phyloP scores from a whole-genome alignment of 2,113 vertebrate species.

The Rhabdomys dilectus region DNA sequence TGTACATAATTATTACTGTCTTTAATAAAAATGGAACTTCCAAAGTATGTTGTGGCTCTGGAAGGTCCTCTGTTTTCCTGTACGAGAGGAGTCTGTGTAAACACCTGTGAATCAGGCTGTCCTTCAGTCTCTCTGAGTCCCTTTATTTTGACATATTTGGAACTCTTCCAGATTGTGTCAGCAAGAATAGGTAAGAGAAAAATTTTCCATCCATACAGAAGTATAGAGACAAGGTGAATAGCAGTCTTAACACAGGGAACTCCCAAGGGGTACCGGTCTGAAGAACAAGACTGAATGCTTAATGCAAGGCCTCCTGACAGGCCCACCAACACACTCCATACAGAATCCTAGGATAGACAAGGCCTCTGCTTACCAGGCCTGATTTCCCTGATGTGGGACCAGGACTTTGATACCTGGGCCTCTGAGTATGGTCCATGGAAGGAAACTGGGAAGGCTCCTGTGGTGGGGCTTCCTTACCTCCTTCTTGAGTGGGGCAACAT shows the following conservation, averaged over 20 bases:
- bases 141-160: background rate
- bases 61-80: background rate
- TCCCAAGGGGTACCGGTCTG: background rate
- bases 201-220: background rate
- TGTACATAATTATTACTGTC: background rate
- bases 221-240: background rate
- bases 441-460: background rate
- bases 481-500: constrained; percentile 92
- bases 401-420: background rate
- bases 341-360: background rate
- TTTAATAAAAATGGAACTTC: background rate
- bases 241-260: background rate
- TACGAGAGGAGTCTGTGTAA: background rate
- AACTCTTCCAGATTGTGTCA: background rate
- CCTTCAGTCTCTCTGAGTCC: background rate
- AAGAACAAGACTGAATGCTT: background rate
- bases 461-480: constrained; percentile 89
- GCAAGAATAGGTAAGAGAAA: background rate
- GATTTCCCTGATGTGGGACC: background rate
- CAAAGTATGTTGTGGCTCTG: background rate
- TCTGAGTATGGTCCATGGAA: background rate
- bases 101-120: background rate
- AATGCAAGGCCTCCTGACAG: background rate
- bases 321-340: background rate
- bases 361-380: background rate